Base-by-base conservation (phyloP, 2,888 invertebrate genomes). In the Thymelicus acteon region DNA sequence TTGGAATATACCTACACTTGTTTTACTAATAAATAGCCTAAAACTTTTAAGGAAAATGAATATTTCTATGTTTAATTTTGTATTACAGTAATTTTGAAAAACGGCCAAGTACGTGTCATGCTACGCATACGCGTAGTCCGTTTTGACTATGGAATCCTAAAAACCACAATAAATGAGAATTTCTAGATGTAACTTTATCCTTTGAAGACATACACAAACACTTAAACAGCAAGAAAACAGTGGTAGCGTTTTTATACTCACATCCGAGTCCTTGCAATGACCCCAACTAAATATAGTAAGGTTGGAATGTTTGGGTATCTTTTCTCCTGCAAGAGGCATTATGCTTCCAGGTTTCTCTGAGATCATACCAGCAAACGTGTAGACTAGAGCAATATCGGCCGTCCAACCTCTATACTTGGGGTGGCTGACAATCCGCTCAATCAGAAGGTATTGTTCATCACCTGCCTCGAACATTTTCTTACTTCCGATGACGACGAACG, bases 371-470 rank as follows among this genome's bases (percentile, higher is more conserved):
- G 86, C 82, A 44, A 88, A 90, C 0, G 90, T 90, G 48, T 77
- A 86, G 0, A 90, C 86, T 13, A 91, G 52, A 6, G 85, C 82
- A 2, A 91, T 69, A 60, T 90, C 86, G 2, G 87, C 87, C 0
- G 82, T 85, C 87, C 86, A 89, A 0, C 76, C 79, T 62, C 62
- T 79, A 62, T 77, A 86, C 3, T 80, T 77, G 0, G 89, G 90
- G 71, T 90, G 90, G 0, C 77, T 82, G 2, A 87, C 12, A 6
- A 90, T 77, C 65, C 84, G 80, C 67, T 90, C 90, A 58, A 90
- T 90, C 0, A 89, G 90, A 0, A 91, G 78, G 72, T 90, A 90
- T 66, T 87, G 86, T 73, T 90, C 90, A 68, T 89, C 87, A 7
- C 86, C 87, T 0, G 84, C 75, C 4, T 85, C 84, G 19, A 85